phyloP scores from a whole-genome alignment of 2,113 vertebrate genomes.

The Phyllopteryx taeniolatus region DNA sequence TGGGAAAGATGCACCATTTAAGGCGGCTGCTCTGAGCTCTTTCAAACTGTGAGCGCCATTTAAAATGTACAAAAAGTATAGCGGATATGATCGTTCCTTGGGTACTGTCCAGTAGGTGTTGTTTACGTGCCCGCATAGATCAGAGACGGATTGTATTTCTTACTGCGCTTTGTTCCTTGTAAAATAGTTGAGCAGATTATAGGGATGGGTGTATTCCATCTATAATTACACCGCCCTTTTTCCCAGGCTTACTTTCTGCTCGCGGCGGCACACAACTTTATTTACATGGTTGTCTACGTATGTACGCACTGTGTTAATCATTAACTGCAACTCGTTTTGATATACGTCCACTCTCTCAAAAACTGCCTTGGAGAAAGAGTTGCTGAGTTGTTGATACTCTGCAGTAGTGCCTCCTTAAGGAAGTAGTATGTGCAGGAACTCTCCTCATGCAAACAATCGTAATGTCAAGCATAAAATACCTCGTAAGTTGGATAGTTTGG shows the following conservation, averaged over 20 bases:
- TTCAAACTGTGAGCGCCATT: background rate
- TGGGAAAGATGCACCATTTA: background rate
- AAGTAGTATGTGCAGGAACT: background rate
- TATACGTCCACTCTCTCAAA: background rate
- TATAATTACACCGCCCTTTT: conserved; percentile 37
- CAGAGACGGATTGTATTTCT: conserved; percentile 54
- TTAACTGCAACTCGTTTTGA: background rate
- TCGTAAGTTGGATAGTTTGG: background rate
- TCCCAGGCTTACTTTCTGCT: conserved; percentile 34
- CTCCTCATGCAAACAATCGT: background rate
- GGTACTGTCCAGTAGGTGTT: conserved; percentile 28
- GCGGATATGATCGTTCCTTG: conserved; percentile 6
- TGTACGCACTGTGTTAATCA: background rate
- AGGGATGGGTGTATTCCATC: conserved; percentile 36
- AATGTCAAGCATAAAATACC: background rate
- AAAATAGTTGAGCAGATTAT: conserved; percentile 35
- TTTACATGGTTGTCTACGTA: background rate
- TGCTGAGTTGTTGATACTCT: background rate
- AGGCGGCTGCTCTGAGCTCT: background rate
- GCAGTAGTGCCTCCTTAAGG: conserved; percentile 23
- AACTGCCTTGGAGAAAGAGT: background rate
- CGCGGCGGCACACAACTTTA: conserved; percentile 4
- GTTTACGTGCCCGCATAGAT: conserved; percentile 45
- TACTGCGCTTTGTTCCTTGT: conserved; percentile 41
- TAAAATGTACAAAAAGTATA: conserved; percentile 4